Percentiles rank a stretch among this genome's conserved stretches.
These are phyloP conservation scores for Achatina immaculata DNA, from an alignment of 1,140 invertebrate species.

Conservation along the genomic window DNA sequence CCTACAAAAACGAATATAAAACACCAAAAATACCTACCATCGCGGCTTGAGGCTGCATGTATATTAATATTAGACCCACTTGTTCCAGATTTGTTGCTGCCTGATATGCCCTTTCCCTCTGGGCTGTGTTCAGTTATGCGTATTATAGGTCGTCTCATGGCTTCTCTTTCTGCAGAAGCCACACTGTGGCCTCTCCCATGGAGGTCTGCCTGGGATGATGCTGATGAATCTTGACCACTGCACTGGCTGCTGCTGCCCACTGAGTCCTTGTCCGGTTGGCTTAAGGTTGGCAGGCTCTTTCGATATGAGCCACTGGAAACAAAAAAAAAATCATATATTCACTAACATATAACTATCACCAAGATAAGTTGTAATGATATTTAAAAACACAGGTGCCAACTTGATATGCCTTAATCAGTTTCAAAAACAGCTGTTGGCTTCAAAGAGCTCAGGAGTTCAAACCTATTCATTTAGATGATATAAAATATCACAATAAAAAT, in stretches of 20 bases:
- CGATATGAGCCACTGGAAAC: constrained; percentile 40
- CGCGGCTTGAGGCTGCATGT: constrained; percentile 9
- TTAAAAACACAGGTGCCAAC: too few relatives aligned
- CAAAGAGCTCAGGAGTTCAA: too few relatives aligned
- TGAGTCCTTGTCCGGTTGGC: constrained; percentile 53
- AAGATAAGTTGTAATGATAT: too few relatives aligned
- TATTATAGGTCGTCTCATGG: constrained; percentile 86
- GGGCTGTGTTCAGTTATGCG: constrained; percentile 91
- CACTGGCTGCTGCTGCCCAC: constrained; percentile 51
- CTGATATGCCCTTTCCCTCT: constrained; percentile 32
- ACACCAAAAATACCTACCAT: not conserved
- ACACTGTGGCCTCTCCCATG: not conserved
- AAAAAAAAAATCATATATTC: too few relatives aligned
- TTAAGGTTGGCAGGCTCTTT: constrained; percentile 52
- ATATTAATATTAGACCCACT: constrained; percentile 12
- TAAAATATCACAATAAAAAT: too few relatives aligned
- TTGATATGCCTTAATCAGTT: too few relatives aligned
- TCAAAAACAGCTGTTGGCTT: too few relatives aligned
- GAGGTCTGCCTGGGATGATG: constrained; percentile 47
- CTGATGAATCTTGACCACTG: constrained; percentile 57
- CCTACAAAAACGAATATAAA: not conserved
- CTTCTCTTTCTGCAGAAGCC: constrained; percentile 15
- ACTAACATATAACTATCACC: too few relatives aligned
- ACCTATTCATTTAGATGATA: too few relatives aligned
- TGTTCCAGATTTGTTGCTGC: not conserved